Evolutionary conservation across 2,797 vertebrate species (phyloP).

Genomic region (Crocidura indochinensis): DNA sequence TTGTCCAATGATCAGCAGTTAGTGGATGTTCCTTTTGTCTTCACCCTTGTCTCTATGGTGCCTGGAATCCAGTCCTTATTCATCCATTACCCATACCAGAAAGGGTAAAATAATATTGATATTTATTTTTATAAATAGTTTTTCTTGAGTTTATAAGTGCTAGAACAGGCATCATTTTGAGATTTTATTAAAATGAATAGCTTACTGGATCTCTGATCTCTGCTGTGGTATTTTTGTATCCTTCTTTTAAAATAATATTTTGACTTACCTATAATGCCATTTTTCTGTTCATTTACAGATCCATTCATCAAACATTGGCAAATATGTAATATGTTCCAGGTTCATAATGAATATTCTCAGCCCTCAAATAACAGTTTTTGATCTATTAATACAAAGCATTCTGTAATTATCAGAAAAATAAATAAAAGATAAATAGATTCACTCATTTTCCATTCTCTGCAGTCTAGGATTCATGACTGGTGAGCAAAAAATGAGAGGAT

Average conservation of each 20-base stretch:
- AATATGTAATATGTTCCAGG: neutral
- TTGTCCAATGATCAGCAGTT: neutral
- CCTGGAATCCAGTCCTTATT: neutral
- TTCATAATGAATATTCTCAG: neutral
- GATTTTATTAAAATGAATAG: neutral
- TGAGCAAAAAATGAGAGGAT: neutral
- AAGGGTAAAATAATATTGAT: neutral
- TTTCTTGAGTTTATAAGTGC: neutral
- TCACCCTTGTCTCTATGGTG: neutral
- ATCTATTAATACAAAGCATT: neutral
- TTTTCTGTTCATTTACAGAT: neutral
- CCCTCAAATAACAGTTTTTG: conserved; percentile 3
- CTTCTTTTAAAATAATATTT: neutral
- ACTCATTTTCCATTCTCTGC: neutral
- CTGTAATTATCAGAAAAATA: conserved; percentile 1
- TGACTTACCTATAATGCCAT: neutral
- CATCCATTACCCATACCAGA: conserved; percentile 35
- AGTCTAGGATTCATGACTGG: neutral
- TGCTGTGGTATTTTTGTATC: neutral
- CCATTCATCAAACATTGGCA: conserved; percentile 22
- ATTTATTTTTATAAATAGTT: neutral
- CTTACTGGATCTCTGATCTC: neutral
- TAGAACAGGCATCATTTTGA: conserved; percentile 4
- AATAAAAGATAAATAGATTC: neutral
- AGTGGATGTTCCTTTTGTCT: neutral